A percentile compares a stretch with the other conserved stretches of the same genome.
These are phyloP conservation scores for Ptychadena robeensis DNA, from an alignment of 2,797 vertebrate genomes.

Conservation along the genomic window DNA sequence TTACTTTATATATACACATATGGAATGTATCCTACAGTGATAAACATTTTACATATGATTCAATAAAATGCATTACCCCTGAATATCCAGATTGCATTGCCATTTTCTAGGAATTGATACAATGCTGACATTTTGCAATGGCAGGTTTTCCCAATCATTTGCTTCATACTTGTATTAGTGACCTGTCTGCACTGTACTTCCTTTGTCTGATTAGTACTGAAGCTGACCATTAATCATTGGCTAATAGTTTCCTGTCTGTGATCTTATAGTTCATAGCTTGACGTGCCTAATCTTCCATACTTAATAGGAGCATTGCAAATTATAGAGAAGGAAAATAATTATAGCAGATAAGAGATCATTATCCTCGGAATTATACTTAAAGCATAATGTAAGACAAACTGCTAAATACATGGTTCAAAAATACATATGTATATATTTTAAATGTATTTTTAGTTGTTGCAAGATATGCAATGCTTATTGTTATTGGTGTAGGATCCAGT, in stretches of 20 bases:
- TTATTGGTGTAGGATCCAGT: neutral
- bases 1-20: too few relatives aligned
- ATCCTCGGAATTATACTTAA: neutral
- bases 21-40: neutral
- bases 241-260: conserved; percentile 42
- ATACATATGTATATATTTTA: neutral
- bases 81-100: neutral
- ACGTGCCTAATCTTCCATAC: conserved; percentile 13
- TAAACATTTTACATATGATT: neutral
- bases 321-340: neutral
- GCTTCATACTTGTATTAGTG: neutral
- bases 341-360: conserved; percentile 20
- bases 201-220: conserved; percentile 22
- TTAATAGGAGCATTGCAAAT: conserved; percentile 1
- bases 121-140: neutral
- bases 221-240: conserved; percentile 30
- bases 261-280: neutral
- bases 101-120: neutral
- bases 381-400: neutral
- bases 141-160: neutral
- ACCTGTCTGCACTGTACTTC: conserved; percentile 16
- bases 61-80: neutral
- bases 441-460: neutral
- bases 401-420: neutral
- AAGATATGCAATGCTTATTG: neutral